These are phyloP conservation scores for Upupa epops DNA, from an alignment of 2,113 vertebrate species.

Conservation along the genomic window DNA sequence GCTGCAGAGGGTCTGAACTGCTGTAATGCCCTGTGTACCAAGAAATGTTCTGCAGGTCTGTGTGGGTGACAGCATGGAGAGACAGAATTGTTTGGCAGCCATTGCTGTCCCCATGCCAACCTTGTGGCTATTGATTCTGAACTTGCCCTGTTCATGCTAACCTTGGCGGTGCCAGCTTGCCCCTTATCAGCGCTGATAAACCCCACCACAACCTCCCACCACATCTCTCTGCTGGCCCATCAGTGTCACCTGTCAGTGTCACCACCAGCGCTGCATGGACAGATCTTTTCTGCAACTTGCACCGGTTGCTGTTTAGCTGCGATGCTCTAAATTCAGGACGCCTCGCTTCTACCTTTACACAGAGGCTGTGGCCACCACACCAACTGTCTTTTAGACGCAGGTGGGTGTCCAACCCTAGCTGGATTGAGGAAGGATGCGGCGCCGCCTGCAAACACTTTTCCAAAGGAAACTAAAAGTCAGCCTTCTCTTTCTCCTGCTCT, in stretches of 20 bases:
- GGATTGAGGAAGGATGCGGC: not conserved
- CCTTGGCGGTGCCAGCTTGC: constrained; percentile 2
- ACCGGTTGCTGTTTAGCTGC: not conserved
- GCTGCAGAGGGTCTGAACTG: not conserved
- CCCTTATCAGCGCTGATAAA: constrained; percentile 27
- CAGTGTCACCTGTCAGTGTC: accelerated
- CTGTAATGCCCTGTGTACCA: not conserved
- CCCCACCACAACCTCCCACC: not conserved
- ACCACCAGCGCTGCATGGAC: accelerated
- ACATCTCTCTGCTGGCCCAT: not conserved
- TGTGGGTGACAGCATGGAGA: not conserved
- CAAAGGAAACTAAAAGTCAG: constrained; percentile 72
- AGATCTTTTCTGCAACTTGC: not conserved
- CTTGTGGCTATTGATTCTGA: constrained; percentile 35
- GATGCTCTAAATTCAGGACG: not conserved
- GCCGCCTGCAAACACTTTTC: constrained; percentile 21
- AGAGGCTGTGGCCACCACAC: not conserved
- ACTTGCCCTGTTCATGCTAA: constrained; percentile 20
- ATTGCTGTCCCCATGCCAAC: not conserved
- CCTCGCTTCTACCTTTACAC: not conserved
- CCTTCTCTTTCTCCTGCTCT: constrained; percentile 72
- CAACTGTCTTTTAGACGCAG: not conserved
- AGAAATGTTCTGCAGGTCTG: not conserved
- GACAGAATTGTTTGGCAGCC: not conserved
- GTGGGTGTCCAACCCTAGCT: not conserved